Evolutionary conservation across 2,888 invertebrate genomes (phyloP).

Genomic region (Sabatieria punctata): DNA sequence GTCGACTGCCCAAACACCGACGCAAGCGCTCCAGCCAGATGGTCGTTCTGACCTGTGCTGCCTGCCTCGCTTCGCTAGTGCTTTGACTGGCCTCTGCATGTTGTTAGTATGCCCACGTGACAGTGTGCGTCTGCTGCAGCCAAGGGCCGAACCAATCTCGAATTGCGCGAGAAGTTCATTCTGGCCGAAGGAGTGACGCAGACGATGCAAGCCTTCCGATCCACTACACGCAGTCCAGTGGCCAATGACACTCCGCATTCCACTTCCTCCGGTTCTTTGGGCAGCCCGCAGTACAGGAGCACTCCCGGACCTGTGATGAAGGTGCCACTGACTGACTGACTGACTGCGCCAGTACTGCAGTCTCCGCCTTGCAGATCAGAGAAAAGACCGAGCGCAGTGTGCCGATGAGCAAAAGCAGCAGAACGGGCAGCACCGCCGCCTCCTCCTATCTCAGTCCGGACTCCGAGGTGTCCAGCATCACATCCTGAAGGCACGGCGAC

Average conservation of each 20-base stretch:
- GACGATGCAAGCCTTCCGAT: slow-evolving; percentile 92
- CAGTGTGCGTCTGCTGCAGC: too few relatives aligned
- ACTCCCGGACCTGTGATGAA: too few relatives aligned
- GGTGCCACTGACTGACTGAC: too few relatives aligned
- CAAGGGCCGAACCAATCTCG: slow-evolving; percentile 99
- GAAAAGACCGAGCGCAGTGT: slow-evolving; percentile 78
- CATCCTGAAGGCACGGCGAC: too few relatives aligned
- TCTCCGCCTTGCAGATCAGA: slow-evolving; percentile 62
- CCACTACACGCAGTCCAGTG: slow-evolving; percentile 37
- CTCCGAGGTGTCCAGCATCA: not conserved
- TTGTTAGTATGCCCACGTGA: too few relatives aligned
- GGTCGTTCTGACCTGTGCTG: too few relatives aligned
- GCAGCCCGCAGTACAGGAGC: slow-evolving; percentile 32
- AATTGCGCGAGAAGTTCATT: slow-evolving; percentile 96
- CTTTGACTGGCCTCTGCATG: too few relatives aligned
- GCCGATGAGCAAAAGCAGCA: slow-evolving; percentile 49
- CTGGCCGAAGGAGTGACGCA: slow-evolving; percentile 95
- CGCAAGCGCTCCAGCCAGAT: too few relatives aligned
- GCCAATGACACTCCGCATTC: not conserved
- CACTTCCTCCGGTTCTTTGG: slow-evolving; percentile 43
- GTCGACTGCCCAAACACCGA: too few relatives aligned
- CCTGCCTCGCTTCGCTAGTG: too few relatives aligned
- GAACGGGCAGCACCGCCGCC: not conserved
- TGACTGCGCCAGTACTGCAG: too few relatives aligned
- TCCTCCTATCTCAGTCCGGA: not conserved